Evolutionary conservation across 2,113 vertebrate species (phyloP).

Genomic region (Malurus alboscapulatus): DNA sequence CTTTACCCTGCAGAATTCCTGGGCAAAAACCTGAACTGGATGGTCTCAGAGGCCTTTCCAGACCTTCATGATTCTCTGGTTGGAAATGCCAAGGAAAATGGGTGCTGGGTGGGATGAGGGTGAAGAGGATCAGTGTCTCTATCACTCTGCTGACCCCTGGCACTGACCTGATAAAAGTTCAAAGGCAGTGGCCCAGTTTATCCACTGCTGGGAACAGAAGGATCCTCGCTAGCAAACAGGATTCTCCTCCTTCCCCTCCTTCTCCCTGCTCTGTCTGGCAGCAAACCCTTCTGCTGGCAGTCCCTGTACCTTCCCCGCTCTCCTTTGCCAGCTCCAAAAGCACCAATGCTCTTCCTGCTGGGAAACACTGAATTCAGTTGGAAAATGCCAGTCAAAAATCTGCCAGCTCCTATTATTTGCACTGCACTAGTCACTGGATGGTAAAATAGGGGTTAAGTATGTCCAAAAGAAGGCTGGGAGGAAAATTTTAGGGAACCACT

Average conservation of each 20-base stretch:
- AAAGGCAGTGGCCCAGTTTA: background rate
- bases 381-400: background rate
- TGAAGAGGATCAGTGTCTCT: background rate
- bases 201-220: background rate
- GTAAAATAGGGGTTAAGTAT: background rate
- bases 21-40: background rate
- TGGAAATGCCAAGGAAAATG: rapidly evolving
- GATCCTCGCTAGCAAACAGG: background rate
- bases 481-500: background rate
- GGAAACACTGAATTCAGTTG: background rate
- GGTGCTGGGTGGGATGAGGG: rapidly evolving
- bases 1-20: background rate
- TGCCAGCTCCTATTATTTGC: background rate
- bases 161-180: background rate
- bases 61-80: background rate
- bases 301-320: background rate
- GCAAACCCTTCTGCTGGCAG: background rate
- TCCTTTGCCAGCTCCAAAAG: background rate
- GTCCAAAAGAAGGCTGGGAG: background rate
- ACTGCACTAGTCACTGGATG: background rate
- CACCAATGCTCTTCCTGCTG: background rate
- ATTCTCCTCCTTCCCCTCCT: background rate
- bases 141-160: rapidly evolving
- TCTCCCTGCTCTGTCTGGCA: background rate
- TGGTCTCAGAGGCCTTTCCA: background rate